phyloP scores from a whole-genome alignment of 2,797 vertebrate species.

The Hippoglossus hippoglossus region DNA sequence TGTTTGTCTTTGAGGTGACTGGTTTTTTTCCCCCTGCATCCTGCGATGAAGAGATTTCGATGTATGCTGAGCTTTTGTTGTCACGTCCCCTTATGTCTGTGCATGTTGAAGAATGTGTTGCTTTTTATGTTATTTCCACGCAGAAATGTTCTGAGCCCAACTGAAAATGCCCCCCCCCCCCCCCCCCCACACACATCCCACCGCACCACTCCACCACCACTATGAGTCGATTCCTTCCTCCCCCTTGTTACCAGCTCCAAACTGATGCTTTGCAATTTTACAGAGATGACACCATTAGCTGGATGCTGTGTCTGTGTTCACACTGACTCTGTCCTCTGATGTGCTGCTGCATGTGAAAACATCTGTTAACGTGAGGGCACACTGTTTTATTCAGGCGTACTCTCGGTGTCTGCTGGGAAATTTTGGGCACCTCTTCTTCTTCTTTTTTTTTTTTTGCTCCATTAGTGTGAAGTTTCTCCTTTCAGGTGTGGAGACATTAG shows the following conservation, averaged over 20 bases:
- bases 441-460: conserved; percentile 16
- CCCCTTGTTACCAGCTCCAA: conserved; percentile 37
- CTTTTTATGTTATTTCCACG: conserved; percentile 36
- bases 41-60: conserved; percentile 24
- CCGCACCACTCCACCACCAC: conserved; percentile 1
- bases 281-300: conserved; percentile 59
- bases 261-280: conserved; percentile 59
- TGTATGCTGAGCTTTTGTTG: conserved; percentile 36
- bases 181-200: conserved; percentile 29
- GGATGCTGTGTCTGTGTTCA: conserved; percentile 37
- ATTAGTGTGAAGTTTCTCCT: conserved; percentile 49
- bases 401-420: conserved; percentile 30
- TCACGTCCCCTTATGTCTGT: conserved; percentile 49
- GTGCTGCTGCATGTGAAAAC: conserved; percentile 39
- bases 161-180: conserved; percentile 26
- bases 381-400: conserved; percentile 19
- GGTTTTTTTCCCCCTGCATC: neutral
- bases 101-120: conserved; percentile 49
- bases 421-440: conserved; percentile 19
- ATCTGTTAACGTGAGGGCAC: conserved; percentile 45
- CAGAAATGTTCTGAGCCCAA: conserved; percentile 34
- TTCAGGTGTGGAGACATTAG: conserved; percentile 74
- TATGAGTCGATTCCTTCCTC: conserved; percentile 36
- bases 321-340: conserved; percentile 39
- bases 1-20: conserved; percentile 20